Conservation (phyloP, 2,113 vertebrate species). For the Apodemus sylvaticus region DNA sequence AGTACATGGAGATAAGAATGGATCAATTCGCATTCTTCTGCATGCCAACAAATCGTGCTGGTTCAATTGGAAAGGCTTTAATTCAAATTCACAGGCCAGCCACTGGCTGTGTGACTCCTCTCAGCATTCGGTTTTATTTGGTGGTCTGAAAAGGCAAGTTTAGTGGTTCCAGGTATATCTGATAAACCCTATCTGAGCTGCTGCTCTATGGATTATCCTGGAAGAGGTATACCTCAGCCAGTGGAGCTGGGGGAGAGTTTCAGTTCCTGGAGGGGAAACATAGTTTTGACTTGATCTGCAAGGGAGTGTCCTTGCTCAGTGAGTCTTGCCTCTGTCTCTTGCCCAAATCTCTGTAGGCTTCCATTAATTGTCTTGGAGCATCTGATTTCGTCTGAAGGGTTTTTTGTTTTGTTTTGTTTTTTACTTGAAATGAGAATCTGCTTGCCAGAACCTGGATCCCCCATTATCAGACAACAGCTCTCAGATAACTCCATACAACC, state of each 20-base stretch:
- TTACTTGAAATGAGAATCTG: conserved; percentile 86
- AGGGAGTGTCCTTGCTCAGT: conserved; percentile 90
- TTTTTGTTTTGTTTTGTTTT: not conserved
- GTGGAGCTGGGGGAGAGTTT: conserved; percentile 80
- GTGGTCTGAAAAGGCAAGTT: conserved; percentile 91
- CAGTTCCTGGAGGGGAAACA: conserved; percentile 87
- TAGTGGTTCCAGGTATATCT: conserved; percentile 83
- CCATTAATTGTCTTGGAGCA: conserved; percentile 87
- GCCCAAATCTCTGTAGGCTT: conserved; percentile 88
- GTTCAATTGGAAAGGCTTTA: conserved; percentile 87
- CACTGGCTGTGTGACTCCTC: conserved; percentile 90
- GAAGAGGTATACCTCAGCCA: conserved; percentile 93
- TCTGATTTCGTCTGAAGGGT: conserved; percentile 83
- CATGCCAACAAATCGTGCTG: no score
- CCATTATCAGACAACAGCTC: conserved; percentile 87
- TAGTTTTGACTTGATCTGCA: conserved; percentile 89
- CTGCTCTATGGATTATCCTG: conserved; percentile 89
- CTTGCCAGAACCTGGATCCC: conserved; percentile 90
- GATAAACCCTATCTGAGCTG: conserved; percentile 86
- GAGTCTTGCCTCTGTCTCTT: conserved; percentile 81
- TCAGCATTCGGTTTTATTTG: conserved; percentile 86
- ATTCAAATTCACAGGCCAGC: conserved; percentile 90
- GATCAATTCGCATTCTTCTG: no score
- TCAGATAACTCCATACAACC: rapidly evolving
- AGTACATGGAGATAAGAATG: no score